Conservation (phyloP, 2,797 vertebrate species). For the Pitangus sulphuratus region DNA sequence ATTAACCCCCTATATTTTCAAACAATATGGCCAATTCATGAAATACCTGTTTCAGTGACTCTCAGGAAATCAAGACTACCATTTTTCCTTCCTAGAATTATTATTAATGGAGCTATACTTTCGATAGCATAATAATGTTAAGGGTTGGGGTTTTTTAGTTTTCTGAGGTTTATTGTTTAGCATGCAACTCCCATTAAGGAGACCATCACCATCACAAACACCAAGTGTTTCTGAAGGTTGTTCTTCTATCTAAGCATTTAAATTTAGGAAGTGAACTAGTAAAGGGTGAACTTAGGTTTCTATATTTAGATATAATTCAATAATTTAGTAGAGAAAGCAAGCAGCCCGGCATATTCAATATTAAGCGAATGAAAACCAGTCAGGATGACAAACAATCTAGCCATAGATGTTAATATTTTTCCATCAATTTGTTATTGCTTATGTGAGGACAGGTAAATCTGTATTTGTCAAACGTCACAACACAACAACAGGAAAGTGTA, state of each 20-base stretch:
- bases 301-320: neutral
- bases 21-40: neutral
- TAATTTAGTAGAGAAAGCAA: neutral
- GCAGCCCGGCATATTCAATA: neutral
- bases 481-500: neutral
- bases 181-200: neutral
- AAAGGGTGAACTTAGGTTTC: neutral
- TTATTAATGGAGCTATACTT: neutral
- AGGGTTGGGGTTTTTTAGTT: rapidly evolving
- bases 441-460: neutral
- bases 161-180: rapidly evolving
- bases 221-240: rapidly evolving
- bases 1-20: neutral
- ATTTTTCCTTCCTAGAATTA: neutral
- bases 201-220: neutral
- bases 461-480: neutral
- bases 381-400: neutral
- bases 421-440: neutral
- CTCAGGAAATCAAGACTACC: neutral
- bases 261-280: neutral
- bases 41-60: neutral
- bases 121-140: neutral
- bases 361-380: neutral
- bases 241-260: neutral
- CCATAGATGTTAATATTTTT: neutral